Base-by-base conservation (phyloP, 1,140 invertebrate genomes). In the Drosophila orena region DNA sequence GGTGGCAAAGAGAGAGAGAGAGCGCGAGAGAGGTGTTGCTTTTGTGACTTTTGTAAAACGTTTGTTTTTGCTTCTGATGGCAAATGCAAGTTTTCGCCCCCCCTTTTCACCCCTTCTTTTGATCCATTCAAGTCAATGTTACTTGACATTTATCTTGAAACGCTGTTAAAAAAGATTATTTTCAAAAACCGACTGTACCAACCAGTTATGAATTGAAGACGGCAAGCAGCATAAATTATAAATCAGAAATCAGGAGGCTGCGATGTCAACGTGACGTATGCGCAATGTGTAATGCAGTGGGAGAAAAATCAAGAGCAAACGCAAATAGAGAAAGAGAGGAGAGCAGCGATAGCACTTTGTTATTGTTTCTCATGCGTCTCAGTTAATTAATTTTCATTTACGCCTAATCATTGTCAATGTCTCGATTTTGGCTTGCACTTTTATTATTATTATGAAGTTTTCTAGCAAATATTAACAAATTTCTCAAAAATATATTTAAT, bases 181-280 rank as follows among this genome's bases (percentile, higher is more conserved):
- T 30, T 30, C 30, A 8, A 30, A 30, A 30, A 30, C 7, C 30
- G 7, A 30, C 8, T 30, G 30, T 30, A 10, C 30, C 3, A 30
- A 30, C 30, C 30, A 30, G 30, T 30, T 30, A 30, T 30, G 7
- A 30, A 30, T 30, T 10, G 30, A 30, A 8, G 30, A 30, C 30
- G 10, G 30, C 17, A 40, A 35, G 14, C 11, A 8, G 20, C 60
- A 14, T 14, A 14, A 35, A 57, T 59, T 4, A 4, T 10, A 50
- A 34, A 50, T 34, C 3, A 15, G 11, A 50, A 34, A 50, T 34
- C 3, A 15, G 11, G 5, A n/a, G n/a, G n/a, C 8, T 30, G 47
- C 3, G n/a, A 27, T 50, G 44, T 37, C 62, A 81, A 81, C 79
- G 54, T 81, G 79, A 77, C 79, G 79, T 81, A 81, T 81, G 68